Evolutionary conservation across 2,113 vertebrate genomes (phyloP).

Genomic region (Cryptomyrus ogoouensis): DNA sequence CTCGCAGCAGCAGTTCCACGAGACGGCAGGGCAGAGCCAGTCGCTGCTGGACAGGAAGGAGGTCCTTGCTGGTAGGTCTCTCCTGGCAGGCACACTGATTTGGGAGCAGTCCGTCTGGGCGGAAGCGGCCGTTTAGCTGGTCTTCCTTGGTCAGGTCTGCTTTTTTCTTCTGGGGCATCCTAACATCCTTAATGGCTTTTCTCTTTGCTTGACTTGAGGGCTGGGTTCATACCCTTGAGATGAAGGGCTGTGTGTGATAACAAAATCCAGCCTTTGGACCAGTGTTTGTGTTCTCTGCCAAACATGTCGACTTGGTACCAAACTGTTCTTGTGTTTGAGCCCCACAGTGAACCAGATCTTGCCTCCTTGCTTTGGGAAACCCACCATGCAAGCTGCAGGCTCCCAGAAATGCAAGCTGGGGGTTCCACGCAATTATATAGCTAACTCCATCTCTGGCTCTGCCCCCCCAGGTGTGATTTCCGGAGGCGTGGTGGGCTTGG

Average conservation of each 20-base stretch:
- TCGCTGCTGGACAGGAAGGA: conserved; percentile 76
- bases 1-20: not conserved
- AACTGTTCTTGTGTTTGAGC: not conserved
- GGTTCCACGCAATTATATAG: not conserved
- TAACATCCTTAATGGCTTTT: not conserved
- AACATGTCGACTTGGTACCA: not conserved
- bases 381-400: not conserved
- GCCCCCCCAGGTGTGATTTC: conserved; percentile 67
- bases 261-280: not conserved
- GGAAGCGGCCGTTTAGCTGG: not conserved
- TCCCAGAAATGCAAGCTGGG: not conserved
- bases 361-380: not conserved
- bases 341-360: not conserved
- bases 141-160: not conserved
- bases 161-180: not conserved
- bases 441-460: not conserved
- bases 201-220: not conserved
- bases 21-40: conserved; percentile 32
- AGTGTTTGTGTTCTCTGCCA: not conserved
- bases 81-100: not conserved
- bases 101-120: not conserved
- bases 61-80: conserved; percentile 66
- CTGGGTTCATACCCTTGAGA: not conserved
- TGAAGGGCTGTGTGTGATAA: not conserved
- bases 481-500: conserved; percentile 71